Evolutionary conservation across 2,113 vertebrate genomes (phyloP).

Genomic region (Hyperopisus bebe): DNA sequence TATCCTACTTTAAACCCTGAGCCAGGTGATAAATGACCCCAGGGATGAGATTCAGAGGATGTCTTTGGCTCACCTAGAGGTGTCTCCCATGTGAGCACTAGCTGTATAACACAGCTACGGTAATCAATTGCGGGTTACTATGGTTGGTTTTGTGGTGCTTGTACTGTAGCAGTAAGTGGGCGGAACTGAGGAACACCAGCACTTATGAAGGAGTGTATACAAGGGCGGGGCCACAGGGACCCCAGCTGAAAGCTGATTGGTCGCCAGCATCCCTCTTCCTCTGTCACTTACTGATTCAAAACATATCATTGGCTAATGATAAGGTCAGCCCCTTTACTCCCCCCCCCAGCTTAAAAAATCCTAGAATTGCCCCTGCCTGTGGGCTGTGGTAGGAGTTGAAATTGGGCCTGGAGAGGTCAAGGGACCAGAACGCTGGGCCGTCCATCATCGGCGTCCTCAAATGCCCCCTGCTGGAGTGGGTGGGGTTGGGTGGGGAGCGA

Average conservation of each 20-base stretch:
- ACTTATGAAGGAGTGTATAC: neutral
- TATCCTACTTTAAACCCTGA: neutral
- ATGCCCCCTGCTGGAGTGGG: conserved; percentile 28
- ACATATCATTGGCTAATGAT: neutral
- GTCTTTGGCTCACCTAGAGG: neutral
- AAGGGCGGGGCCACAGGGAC: neutral
- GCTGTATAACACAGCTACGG: neutral
- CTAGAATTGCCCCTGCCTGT: neutral
- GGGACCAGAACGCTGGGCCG: conserved; percentile 46
- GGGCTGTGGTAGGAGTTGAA: conserved; percentile 15
- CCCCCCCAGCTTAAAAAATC: neutral
- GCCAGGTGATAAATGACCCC: neutral
- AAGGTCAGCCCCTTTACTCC: neutral
- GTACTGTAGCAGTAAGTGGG: neutral
- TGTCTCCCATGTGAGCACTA: neutral
- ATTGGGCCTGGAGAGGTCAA: conserved; percentile 32
- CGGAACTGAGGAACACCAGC: neutral
- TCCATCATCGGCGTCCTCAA: conserved; percentile 48
- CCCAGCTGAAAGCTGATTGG: neutral
- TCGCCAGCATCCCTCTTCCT: neutral
- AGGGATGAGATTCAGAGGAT: neutral
- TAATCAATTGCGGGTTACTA: neutral
- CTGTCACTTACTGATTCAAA: neutral
- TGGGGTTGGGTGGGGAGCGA: neutral
- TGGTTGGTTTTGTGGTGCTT: too few relatives aligned